phyloP scores from a whole-genome alignment of 2,888 invertebrate genomes.

The Caenorhabditis panamensis region DNA sequence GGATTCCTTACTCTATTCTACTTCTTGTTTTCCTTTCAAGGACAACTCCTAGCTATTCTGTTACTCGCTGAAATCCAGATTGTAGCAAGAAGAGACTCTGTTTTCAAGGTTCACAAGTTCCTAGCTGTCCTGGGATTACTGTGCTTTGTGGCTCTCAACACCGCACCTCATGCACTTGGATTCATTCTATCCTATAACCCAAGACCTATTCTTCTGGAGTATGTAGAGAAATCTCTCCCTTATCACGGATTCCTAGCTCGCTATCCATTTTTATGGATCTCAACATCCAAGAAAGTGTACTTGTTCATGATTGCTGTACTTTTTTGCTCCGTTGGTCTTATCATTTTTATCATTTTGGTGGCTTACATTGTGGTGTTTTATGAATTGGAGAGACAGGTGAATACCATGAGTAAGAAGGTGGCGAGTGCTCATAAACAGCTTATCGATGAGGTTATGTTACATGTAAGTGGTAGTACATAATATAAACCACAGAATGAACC shows the following conservation, averaged over 20 bases:
- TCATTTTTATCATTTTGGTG: not conserved
- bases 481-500: not conserved
- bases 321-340: slow-evolving; percentile 10
- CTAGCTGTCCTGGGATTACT: not conserved
- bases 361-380: slow-evolving; percentile 9
- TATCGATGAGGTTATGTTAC: slow-evolving; percentile 8
- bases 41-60: slow-evolving; percentile 4
- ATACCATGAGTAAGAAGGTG: not conserved
- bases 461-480: slow-evolving; percentile 10
- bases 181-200: not conserved
- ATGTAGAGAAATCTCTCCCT: not conserved
- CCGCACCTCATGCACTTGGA: not conserved
- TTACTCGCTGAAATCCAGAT: not conserved
- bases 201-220: not conserved
- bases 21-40: slow-evolving; percentile 7
- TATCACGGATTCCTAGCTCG: slow-evolving; percentile 13
- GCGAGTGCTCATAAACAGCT: slow-evolving; percentile 6
- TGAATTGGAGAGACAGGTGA: slow-evolving; percentile 17
- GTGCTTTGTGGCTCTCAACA: not conserved
- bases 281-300: slow-evolving; percentile 8
- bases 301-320: not conserved
- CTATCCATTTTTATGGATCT: slow-evolving; percentile 23
- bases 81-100: slow-evolving; percentile 10
- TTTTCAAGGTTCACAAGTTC: slow-evolving; percentile 1
- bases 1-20: slow-evolving; percentile 13